Evolutionary conservation across 2,797 vertebrate species (phyloP).

Genomic region (Arrhamphus sclerolepis): DNA sequence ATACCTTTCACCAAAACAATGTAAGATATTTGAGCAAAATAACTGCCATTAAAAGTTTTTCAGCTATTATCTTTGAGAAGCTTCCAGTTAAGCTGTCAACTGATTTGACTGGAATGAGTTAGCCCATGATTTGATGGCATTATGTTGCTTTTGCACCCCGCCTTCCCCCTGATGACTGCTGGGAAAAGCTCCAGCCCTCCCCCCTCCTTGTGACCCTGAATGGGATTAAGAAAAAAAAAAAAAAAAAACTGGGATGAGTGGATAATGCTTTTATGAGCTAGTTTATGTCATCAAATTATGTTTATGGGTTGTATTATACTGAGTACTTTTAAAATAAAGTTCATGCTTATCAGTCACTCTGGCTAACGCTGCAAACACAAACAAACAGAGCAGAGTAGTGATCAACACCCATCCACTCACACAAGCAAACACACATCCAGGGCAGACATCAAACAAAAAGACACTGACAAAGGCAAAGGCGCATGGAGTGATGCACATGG

Average conservation of each 20-base stretch:
- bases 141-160: not conserved
- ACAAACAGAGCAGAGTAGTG: not conserved
- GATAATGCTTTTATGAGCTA: conserved; percentile 24
- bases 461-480: conserved; percentile 54
- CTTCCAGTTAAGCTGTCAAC: conserved; percentile 15
- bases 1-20: conserved; percentile 14
- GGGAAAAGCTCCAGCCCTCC: too few species aligned
- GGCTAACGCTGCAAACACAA: not conserved
- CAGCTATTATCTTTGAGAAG: conserved; percentile 26
- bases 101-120: conserved; percentile 44
- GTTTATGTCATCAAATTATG: conserved; percentile 34
- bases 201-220: too few species aligned
- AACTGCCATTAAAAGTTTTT: conserved; percentile 37
- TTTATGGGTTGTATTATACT: conserved; percentile 21
- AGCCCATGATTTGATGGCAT: conserved; percentile 39
- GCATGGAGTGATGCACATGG: conserved; percentile 51
- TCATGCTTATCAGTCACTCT: conserved; percentile 17
- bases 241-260: too few species aligned
- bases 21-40: conserved; percentile 33
- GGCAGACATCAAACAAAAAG: conserved; percentile 59
- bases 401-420: conserved; percentile 11
- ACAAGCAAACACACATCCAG: conserved; percentile 14
- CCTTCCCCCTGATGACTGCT: too few species aligned
- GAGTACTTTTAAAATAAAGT: conserved; percentile 23
- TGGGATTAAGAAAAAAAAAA: too few species aligned